A percentile compares a stretch with the other conserved stretches of the same genome.
phyloP scores from a whole-genome alignment of 2,113 vertebrate genomes.

The Antechinus flavipes region DNA sequence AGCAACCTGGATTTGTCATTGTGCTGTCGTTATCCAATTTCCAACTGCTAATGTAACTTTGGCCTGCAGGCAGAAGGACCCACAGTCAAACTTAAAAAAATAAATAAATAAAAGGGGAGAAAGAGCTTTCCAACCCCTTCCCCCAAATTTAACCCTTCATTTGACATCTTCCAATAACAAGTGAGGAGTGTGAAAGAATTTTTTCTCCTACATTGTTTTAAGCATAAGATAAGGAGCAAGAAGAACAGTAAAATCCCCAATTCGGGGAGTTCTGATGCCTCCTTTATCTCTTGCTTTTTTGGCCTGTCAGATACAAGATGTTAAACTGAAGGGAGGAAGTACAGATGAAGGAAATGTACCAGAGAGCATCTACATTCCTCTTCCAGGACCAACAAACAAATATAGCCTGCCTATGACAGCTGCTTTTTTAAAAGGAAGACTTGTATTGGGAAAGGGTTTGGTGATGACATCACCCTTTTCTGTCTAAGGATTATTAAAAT shows the following conservation, averaged over 20 bases:
- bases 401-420: neutral
- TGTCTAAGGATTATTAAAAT: neutral
- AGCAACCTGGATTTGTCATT: slow-evolving; percentile 99
- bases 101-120: neutral
- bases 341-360: neutral
- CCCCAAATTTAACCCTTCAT: slow-evolving; percentile 75
- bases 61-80: slow-evolving; percentile 90
- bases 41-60: slow-evolving; percentile 91
- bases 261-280: neutral
- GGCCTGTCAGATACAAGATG: neutral
- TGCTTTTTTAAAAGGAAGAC: neutral
- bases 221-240: slow-evolving; percentile 4
- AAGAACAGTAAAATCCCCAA: slow-evolving; percentile 11
- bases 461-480: neutral
- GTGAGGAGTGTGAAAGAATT: slow-evolving; percentile 76
- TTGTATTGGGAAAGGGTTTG: too few relatives aligned
- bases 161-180: slow-evolving; percentile 44
- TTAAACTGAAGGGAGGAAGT: neutral
- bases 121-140: slow-evolving; percentile 50
- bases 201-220: slow-evolving; percentile 3
- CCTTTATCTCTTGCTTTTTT: neutral
- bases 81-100: slow-evolving; percentile 85
- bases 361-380: neutral
- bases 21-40: slow-evolving; percentile 99
- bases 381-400: neutral